These are phyloP conservation scores for Melanophora roralis DNA, from an alignment of 2,888 invertebrate genomes.

Conservation along the genomic window DNA sequence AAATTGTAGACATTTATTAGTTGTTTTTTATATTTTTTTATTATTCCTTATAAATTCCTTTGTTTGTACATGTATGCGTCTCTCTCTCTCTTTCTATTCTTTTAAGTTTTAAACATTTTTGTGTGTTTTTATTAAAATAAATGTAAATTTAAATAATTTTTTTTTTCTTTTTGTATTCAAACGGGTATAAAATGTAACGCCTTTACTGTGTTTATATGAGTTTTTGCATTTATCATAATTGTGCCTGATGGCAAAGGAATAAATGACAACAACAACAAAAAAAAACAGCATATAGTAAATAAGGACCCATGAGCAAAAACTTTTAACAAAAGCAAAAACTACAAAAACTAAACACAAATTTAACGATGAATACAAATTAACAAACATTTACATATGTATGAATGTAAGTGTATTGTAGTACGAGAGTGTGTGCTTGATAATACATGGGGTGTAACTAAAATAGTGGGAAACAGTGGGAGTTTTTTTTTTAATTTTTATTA, in stretches of 20 bases:
- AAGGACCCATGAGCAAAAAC: constrained; percentile 15
- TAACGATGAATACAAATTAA: constrained; percentile 6
- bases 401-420: not conserved
- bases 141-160: not conserved
- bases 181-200: not conserved
- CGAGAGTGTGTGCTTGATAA: not conserved
- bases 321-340: constrained; percentile 1
- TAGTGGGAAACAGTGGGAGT: no score
- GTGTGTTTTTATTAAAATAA: constrained; percentile 28
- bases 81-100: no score
- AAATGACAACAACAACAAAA: no score
- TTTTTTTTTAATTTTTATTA: no score
- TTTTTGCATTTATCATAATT: constrained; percentile 52
- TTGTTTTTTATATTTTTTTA: not conserved
- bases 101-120: not conserved
- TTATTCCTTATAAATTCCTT: not conserved
- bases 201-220: constrained; percentile 23
- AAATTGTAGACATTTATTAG: not conserved
- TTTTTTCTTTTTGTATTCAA: not conserved
- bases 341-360: not conserved
- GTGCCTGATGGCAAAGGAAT: constrained; percentile 20
- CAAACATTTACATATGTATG: not conserved
- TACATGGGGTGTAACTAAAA: not conserved
- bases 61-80: no score
- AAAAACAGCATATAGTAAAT: not conserved